Base-by-base conservation (phyloP, 2,888 invertebrate genomes). In the Drosophila anomalipes region DNA sequence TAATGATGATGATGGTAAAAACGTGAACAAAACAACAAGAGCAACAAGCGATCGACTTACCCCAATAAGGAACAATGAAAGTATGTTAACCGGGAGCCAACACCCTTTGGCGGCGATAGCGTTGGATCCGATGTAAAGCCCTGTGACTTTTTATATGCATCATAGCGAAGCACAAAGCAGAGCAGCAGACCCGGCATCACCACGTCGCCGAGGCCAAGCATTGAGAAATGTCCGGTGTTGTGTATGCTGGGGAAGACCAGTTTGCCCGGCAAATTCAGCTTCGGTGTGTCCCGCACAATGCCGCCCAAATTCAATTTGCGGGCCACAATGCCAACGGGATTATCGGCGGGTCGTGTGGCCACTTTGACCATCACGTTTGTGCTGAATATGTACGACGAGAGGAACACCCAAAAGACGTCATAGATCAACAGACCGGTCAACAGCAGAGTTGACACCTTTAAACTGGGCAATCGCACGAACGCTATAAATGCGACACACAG, bases 401-500 rank as follows among this genome's bases (percentile, higher is more conserved):
- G 99, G 94, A 99, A 99, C 61, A 99, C 99, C 99, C 99, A 99
- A 94, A 99, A 99, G 49, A 99, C 99, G 94, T 99, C 99, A 93
- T 99, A 99, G 69, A 98, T 96, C 74, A 99, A 95, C 83, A 99
- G 95, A 37, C 99, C 99, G 56, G 98, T 98, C 86, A 99, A 95
- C 82, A 99, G 95, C 74, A 99, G 94, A 28, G 99, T 99, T 63
- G 99, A 99, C 81, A 98, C 98, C 94, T 99, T 99, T 86, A 99
- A 95, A 93, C 98, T 98, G 64, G 99, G 99, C 92, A 99, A 95
- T 59, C 99, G 96, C 83, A 99, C 98, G 93, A 99, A 97, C 32
- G 99, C 99, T 92, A 99, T 99, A 94, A 99, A 99, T 69, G 99
- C 98, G 84, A 99, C 99, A 94, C 99, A 99, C 54, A 99, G 95